Evolutionary conservation across 2,797 vertebrate species (phyloP), one percentile per base, ranked within the genome.

Genomic region (Ispidina lecontei): DNA sequence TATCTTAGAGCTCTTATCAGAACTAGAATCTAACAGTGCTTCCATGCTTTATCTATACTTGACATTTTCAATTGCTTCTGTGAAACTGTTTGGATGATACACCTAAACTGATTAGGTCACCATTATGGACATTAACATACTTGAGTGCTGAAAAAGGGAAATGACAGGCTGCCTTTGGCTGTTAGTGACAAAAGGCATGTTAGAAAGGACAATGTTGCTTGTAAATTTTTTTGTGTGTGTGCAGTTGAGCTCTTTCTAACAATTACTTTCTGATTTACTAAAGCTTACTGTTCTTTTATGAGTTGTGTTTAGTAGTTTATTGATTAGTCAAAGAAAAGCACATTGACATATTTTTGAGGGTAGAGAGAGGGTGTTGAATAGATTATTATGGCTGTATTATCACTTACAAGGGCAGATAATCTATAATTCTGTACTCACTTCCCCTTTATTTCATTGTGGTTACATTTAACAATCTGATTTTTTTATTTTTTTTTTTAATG

Each of bases 151-250:
- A 90, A 91, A 95, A 96, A 94, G 87, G 90, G 64, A 79, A 91
- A 69, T 89, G 91, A 39, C 58, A 80, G 67, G 47, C 19, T 35
- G 83, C 72, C 72, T 84, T 73, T 84, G 82, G 86, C 83, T 91
- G 69, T 41, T 95, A 95, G 95, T 90, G 82, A 95, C 89, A 96
- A 94, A 97, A 96, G 33, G 67, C 49, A 76, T 82, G 64, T 91
- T 91, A 91, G 93, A 95, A 94, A 94, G 82, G 74, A 95, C 84
- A 93, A 72, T 3, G 31, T 69, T 95, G 33, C 80, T 92, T 81
- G 26, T 63, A 47, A 31, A 17, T 2, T 22, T 54, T 13, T 54
- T 1, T 52, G 59, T 3, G 47, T 67, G 84, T 92, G 63, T 78
- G 19, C 56, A 44, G 12, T 71, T 90, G 83, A 79, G 43, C 4